Evolutionary conservation across 2,888 invertebrate species (phyloP).

Genomic region (Cotesia congregata): DNA sequence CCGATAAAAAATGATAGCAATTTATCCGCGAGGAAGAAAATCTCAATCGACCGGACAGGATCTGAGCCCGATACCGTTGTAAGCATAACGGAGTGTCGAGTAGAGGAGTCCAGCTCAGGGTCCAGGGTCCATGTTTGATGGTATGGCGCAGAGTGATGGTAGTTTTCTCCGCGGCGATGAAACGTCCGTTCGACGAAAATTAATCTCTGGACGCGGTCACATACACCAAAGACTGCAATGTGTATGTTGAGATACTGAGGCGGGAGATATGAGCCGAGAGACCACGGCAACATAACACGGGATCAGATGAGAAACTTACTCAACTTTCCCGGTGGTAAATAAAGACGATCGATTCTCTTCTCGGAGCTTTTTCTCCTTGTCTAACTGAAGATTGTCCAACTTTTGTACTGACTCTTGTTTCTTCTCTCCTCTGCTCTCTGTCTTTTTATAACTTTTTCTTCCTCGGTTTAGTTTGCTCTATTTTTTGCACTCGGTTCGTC

Average conservation of each 20-base stretch:
- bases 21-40: constrained; percentile 8
- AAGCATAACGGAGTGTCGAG: constrained; percentile 19
- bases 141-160: constrained; percentile 24
- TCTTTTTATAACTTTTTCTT: constrained; percentile 14
- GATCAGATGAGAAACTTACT: constrained; percentile 42
- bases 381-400: constrained; percentile 4
- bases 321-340: constrained; percentile 35
- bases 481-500: constrained; percentile 29
- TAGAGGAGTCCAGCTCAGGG: constrained; percentile 21
- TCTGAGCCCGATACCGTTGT: constrained; percentile 1
- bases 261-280: constrained; percentile 6
- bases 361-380: neutral
- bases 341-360: constrained; percentile 39
- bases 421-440: constrained; percentile 5
- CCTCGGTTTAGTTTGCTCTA: constrained; percentile 31
- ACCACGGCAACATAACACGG: neutral
- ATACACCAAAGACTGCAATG: neutral
- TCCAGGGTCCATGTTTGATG: no score
- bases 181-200: constrained; percentile 29
- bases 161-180: constrained; percentile 23
- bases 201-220: constrained; percentile 30
- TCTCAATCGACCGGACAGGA: neutral
- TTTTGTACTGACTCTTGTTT: neutral
- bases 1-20: constrained; percentile 8
- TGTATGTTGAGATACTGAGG: no score